Conservation (phyloP, 2,113 vertebrate species). For the Stigmatopora argus region DNA sequence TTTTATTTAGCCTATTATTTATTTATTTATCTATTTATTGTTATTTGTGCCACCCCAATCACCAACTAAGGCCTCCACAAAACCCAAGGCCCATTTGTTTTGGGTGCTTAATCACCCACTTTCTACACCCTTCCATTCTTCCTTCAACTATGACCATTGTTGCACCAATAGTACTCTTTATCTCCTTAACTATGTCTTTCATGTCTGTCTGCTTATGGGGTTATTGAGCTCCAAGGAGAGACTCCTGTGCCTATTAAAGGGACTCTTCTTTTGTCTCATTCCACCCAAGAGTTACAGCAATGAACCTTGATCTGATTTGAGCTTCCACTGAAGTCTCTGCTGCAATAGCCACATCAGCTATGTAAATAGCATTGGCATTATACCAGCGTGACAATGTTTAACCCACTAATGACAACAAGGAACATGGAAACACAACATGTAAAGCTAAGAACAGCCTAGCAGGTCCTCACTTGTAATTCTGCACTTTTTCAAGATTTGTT, state of each 20-base stretch:
- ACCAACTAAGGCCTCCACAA: conserved; percentile 28
- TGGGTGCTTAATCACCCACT: conserved; percentile 25
- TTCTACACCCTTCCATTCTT: conserved; percentile 23
- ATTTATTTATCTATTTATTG: conserved; percentile 44
- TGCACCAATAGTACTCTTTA: conserved; percentile 24
- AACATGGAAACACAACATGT: not conserved
- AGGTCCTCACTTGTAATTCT: too few relatives aligned
- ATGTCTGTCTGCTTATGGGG: conserved; percentile 22
- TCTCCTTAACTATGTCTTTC: conserved; percentile 36
- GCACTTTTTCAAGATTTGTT: too few relatives aligned
- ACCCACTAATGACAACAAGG: not conserved
- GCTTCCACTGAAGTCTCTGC: not conserved
- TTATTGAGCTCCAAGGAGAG: conserved; percentile 20
- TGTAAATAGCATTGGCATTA: conserved; percentile 4
- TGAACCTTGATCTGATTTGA: not conserved
- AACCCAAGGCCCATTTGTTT: conserved; percentile 29
- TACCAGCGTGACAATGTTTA: not conserved
- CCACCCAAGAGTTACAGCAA: not conserved
- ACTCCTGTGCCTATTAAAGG: conserved; percentile 10
- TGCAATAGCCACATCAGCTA: not conserved
- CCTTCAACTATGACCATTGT: conserved; percentile 17
- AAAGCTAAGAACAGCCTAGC: not conserved
- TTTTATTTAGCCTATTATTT: conserved; percentile 32
- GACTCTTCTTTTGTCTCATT: conserved; percentile 9
- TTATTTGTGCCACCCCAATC: conserved; percentile 20